Conservation (phyloP, 2,797 vertebrate genomes). For the Thalassophryne amazonica region DNA sequence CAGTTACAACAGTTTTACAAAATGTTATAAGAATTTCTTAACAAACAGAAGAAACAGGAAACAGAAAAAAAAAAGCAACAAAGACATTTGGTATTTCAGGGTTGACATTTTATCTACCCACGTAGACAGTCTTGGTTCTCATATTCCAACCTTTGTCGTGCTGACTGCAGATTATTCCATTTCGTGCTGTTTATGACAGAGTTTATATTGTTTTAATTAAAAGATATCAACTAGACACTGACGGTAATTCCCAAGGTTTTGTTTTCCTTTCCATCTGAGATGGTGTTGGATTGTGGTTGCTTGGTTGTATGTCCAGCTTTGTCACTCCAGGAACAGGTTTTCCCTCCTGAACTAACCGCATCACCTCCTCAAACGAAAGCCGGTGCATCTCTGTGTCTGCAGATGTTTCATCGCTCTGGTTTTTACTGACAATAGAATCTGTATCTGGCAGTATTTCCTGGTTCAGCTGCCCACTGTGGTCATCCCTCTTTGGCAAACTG, state of each 20-base stretch:
- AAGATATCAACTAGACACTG: constrained; percentile 5
- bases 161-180: too few relatives aligned
- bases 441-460: neutral
- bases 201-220: too few relatives aligned
- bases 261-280: constrained; percentile 65
- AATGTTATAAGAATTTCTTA: too few relatives aligned
- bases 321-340: constrained; percentile 71
- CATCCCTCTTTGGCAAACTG: neutral
- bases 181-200: too few relatives aligned
- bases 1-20: too few relatives aligned
- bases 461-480: neutral
- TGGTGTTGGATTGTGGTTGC: constrained; percentile 66
- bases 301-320: constrained; percentile 66
- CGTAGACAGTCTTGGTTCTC: too few relatives aligned
- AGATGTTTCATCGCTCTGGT: neutral
- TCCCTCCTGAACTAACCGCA: constrained; percentile 74
- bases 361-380: constrained; percentile 77
- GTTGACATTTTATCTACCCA: too few relatives aligned
- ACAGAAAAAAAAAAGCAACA: too few relatives aligned
- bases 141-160: too few relatives aligned
- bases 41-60: too few relatives aligned
- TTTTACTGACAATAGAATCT: neutral
- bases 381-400: constrained; percentile 6
- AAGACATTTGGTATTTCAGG: too few relatives aligned
- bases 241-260: constrained; percentile 75